These are phyloP conservation scores for Apus apus DNA, from an alignment of 2,113 vertebrate genomes.

Conservation along the genomic window DNA sequence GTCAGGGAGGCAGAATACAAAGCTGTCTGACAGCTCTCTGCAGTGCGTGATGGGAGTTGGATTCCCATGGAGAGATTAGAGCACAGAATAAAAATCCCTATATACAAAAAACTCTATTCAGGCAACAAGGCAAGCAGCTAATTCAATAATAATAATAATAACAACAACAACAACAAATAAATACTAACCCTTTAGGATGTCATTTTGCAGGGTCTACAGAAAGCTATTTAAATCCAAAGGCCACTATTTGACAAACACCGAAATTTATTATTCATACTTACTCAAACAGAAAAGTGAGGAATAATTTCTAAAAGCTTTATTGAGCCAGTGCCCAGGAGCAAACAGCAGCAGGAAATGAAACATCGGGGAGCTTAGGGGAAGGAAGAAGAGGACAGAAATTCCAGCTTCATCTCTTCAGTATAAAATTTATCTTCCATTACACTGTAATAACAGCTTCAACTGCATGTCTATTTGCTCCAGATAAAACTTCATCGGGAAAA, in stretches of 20 bases:
- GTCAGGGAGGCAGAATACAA: neutral
- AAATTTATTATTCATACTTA: neutral
- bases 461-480: neutral
- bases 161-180: too few relatives aligned
- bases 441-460: neutral
- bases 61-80: neutral
- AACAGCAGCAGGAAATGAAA: slow-evolving; percentile 5
- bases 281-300: neutral
- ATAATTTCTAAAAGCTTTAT: neutral
- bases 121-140: neutral
- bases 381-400: neutral
- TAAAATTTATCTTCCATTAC: neutral
- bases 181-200: neutral
- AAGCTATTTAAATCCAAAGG: neutral
- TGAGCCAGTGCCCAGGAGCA: neutral
- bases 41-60: neutral
- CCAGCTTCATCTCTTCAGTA: neutral
- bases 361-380: neutral
- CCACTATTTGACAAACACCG: neutral
- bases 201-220: neutral
- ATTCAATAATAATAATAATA: neutral
- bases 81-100: neutral
- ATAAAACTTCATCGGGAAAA: neutral
- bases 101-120: neutral
- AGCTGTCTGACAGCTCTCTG: neutral